Evolutionary conservation across 2,113 vertebrate species (phyloP).

Genomic region (Athene cunicularia): DNA sequence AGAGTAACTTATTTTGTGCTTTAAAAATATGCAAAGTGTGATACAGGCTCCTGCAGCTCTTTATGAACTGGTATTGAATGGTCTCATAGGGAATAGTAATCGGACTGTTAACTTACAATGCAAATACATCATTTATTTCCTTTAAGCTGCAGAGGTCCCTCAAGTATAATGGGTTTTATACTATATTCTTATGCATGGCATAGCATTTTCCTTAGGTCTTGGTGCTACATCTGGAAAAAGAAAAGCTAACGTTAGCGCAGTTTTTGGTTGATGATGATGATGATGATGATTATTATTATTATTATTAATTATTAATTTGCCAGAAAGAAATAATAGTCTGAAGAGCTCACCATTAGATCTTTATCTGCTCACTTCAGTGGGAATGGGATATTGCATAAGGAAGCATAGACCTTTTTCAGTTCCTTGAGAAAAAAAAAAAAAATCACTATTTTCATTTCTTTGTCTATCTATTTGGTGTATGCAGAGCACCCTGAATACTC

Average conservation of each 20-base stretch:
- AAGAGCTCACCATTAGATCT: background rate
- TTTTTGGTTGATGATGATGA: background rate
- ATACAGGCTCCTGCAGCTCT: background rate
- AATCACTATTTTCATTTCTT: background rate
- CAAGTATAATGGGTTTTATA: background rate
- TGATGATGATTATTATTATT: background rate
- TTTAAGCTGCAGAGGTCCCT: background rate
- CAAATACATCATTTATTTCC: background rate
- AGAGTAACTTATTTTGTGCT: background rate
- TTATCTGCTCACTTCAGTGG: background rate
- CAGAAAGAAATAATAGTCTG: background rate
- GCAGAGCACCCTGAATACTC: slow-evolving; percentile 48
- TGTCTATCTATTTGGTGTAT: slow-evolving; percentile 19
- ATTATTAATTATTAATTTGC: background rate
- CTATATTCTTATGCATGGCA: background rate
- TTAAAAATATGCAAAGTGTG: background rate
- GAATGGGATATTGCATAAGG: background rate
- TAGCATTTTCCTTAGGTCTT: background rate
- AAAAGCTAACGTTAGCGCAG: background rate
- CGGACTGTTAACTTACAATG: background rate
- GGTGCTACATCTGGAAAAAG: background rate
- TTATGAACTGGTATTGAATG: background rate
- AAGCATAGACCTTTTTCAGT: background rate
- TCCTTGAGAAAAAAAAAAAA: background rate
- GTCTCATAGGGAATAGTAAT: background rate